Percentiles rank a stretch among this genome's conserved stretches.
Evolutionary conservation across 2,888 invertebrate species (phyloP).

Genomic region (Diploptera punctata): DNA sequence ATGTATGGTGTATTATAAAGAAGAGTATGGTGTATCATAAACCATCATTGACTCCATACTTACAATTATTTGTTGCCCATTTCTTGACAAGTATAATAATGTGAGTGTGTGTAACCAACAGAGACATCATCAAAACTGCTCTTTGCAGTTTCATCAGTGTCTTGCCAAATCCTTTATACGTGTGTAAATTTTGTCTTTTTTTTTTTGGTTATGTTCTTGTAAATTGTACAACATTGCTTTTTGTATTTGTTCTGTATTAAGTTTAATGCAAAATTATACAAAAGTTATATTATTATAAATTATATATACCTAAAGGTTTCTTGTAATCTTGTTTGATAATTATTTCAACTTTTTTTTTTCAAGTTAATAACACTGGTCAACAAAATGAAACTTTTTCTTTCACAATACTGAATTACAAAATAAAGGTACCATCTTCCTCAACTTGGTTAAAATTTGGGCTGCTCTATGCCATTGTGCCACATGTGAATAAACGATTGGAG

Average conservation of each 20-base stretch:
- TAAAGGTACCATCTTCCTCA: no score
- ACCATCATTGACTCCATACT: not conserved
- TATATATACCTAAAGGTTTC: slow-evolving; percentile 43
- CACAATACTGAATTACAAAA: no score
- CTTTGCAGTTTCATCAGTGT: slow-evolving; percentile 4
- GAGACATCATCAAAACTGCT: not conserved
- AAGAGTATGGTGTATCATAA: no score
- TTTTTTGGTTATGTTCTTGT: slow-evolving; percentile 26
- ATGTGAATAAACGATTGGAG: no score
- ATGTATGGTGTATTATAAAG: slow-evolving; percentile 27
- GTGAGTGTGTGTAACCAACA: slow-evolving; percentile 6
- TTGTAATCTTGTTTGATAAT: slow-evolving; percentile 33
- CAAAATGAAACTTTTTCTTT: no score
- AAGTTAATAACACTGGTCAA: no score
- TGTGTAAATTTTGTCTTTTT: slow-evolving; percentile 23
- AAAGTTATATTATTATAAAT: slow-evolving; percentile 45
- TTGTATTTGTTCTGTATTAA: slow-evolving; percentile 46
- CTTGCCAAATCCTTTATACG: slow-evolving; percentile 22
- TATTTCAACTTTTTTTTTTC: not conserved
- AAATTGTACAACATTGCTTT: slow-evolving; percentile 42
- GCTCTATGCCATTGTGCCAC: no score
- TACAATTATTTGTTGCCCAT: slow-evolving; percentile 25
- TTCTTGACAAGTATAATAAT: slow-evolving; percentile 3
- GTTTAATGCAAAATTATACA: slow-evolving; percentile 46
- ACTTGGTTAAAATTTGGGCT: no score